Percentiles rank a stretch among this genome's conserved stretches.
phyloP scores from a whole-genome alignment of 2,888 invertebrate genomes.

The Hyppa rectilinea region DNA sequence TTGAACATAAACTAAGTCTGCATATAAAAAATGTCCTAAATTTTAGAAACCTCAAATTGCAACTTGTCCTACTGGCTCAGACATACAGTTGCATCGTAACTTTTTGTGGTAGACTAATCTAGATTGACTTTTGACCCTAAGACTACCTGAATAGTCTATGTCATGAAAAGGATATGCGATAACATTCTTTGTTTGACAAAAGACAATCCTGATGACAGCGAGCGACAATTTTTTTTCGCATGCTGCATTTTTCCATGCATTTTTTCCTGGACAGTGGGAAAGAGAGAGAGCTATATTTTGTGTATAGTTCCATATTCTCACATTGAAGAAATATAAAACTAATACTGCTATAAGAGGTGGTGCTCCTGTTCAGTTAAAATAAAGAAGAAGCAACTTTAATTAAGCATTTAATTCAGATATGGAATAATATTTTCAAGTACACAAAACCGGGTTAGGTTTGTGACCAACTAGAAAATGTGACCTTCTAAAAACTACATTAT shows the following conservation, averaged over 20 bases:
- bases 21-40: conserved; percentile 22
- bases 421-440: conserved; percentile 5
- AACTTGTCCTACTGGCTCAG: conserved; percentile 6
- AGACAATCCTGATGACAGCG: neutral
- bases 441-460: no score
- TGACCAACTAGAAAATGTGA: no score
- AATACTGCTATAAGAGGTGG: no score
- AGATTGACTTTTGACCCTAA: conserved; percentile 52
- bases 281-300: no score
- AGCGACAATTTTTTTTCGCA: conserved; percentile 10
- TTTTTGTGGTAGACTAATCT: conserved; percentile 34
- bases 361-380: neutral
- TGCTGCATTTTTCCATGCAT: no score
- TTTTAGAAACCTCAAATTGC: conserved; percentile 30
- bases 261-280: no score
- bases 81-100: conserved; percentile 22
- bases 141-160: conserved; percentile 20
- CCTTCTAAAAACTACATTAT: conserved; percentile 14
- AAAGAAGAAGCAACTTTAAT: neutral
- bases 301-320: no score
- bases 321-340: no score
- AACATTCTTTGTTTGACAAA: conserved; percentile 13
- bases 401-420: neutral
- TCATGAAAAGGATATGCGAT: conserved; percentile 20
- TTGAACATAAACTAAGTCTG: conserved; percentile 22